phyloP scores from a whole-genome alignment of 2,113 vertebrate species.

The Calypte anna region DNA sequence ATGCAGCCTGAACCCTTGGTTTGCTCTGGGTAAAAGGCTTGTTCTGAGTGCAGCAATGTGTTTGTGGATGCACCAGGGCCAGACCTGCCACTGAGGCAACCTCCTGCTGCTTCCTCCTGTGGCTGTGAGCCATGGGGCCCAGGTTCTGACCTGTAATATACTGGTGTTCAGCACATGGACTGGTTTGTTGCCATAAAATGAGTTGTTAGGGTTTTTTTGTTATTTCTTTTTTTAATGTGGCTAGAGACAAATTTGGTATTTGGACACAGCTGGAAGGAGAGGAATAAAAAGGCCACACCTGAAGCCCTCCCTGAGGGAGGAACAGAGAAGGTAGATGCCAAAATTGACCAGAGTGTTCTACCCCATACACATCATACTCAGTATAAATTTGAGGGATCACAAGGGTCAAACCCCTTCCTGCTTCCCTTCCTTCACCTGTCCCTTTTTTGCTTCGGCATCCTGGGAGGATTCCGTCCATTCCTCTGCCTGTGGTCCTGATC shows the following conservation, averaged over 20 bases:
- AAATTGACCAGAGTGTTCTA: too few relatives aligned
- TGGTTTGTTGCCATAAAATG: neutral
- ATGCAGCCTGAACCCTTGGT: neutral
- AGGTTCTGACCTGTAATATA: neutral
- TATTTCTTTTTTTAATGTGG: neutral
- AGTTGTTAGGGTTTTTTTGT: neutral
- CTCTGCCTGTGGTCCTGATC: too few relatives aligned
- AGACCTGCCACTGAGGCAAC: neutral
- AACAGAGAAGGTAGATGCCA: too few relatives aligned
- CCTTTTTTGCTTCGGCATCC: too few relatives aligned
- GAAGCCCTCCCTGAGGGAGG: too few relatives aligned
- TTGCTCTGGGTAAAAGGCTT: neutral
- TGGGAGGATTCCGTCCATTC: too few relatives aligned
- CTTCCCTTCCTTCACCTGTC: too few relatives aligned
- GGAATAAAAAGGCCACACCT: too few relatives aligned
- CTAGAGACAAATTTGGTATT: neutral
- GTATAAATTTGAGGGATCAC: too few relatives aligned
- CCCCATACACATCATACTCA: too few relatives aligned
- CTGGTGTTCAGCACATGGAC: neutral
- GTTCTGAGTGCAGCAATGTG: neutral
- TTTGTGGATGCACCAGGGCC: neutral
- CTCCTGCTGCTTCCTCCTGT: neutral
- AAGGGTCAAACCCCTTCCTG: too few relatives aligned
- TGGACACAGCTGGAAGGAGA: neutral
- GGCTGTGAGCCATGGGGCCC: neutral